phyloP scores from a whole-genome alignment of 2,113 vertebrate species.

The Hydrolagus affinis region DNA sequence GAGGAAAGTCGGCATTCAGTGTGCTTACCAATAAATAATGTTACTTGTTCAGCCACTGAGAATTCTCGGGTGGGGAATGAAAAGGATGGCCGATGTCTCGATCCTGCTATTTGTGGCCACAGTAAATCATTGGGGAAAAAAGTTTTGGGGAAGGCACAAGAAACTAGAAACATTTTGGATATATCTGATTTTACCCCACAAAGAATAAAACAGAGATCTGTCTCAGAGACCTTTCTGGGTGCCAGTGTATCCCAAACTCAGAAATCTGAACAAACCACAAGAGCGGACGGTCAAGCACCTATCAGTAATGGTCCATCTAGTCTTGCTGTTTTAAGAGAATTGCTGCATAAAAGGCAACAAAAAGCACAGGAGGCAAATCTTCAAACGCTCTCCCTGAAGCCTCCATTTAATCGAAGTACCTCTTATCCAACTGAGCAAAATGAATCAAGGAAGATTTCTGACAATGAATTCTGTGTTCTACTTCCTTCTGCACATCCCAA shows the following conservation, averaged over 20 bases:
- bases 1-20: constrained; percentile 32
- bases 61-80: neutral
- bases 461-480: neutral
- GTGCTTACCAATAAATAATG: constrained; percentile 12
- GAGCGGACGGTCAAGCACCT: constrained; percentile 48
- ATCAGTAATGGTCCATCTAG: constrained; percentile 72
- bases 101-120: neutral
- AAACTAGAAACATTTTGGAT: constrained; percentile 59
- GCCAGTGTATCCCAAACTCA: constrained; percentile 52
- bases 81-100: constrained; percentile 13
- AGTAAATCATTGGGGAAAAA: neutral
- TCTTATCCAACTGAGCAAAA: constrained; percentile 52
- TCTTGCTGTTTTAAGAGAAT: constrained; percentile 80
- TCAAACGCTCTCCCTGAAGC: constrained; percentile 45
- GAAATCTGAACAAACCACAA: constrained; percentile 45
- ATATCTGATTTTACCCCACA: constrained; percentile 55
- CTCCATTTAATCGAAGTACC: constrained; percentile 47
- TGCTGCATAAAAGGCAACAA: constrained; percentile 81
- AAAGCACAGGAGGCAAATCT: constrained; percentile 55
- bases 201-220: constrained; percentile 49
- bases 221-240: constrained; percentile 53
- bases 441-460: constrained; percentile 17
- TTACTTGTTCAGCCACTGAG: neutral
- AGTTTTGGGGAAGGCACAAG: constrained; percentile 51
- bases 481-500: constrained; percentile 35